Evolutionary conservation across 1,140 invertebrate species (phyloP), one percentile per base, ranked within the genome.

Genomic region (Atta colombica): DNA sequence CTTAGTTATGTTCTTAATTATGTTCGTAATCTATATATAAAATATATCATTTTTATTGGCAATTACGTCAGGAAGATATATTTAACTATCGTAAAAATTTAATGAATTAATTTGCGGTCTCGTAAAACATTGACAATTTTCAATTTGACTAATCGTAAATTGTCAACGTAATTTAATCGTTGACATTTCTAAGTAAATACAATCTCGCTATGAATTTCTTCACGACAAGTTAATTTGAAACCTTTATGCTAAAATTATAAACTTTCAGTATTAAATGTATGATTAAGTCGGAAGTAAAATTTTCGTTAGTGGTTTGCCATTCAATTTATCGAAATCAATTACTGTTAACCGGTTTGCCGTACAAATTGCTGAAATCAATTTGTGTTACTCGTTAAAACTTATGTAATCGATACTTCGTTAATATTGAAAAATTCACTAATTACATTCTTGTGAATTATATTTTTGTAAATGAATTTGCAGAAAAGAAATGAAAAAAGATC

Each of bases 41-140:
- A 75, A 75, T 5, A 3, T 5, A 4, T 1, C 16, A 53, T 78
- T 75, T 55, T 88, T 86, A 89, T 86, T 25, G 18, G 31, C 60
- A 58, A 28, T 39, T 28, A 45, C 39, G n/a, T 16, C 49, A 8
- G 49, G 25, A 69, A 51, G 49, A 4, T 35, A 25, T 39, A n/a
- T 80, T 86, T 86, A 89, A 75, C 74, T n/a, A 60, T 12, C n/a
- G 49, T 75, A 39, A 85, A 35, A 89, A 74, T 86, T 88, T 89
- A 75, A 89, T 35, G 35, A 88, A 28, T 39, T 35, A 60, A 84
- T 84, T 84, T 35, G 4, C 55, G 25, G 0, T 18, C n/a, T 7
- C 12, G 2, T 35, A 49, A 78, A 1, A 14, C 10, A 10, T 53
- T 1, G 25, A 84, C n/a, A 75, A 75, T 63, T 28, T 65, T 53